These are phyloP conservation scores for Orthosia incerta DNA, from an alignment of 2,888 invertebrate species.

Conservation along the genomic window DNA sequence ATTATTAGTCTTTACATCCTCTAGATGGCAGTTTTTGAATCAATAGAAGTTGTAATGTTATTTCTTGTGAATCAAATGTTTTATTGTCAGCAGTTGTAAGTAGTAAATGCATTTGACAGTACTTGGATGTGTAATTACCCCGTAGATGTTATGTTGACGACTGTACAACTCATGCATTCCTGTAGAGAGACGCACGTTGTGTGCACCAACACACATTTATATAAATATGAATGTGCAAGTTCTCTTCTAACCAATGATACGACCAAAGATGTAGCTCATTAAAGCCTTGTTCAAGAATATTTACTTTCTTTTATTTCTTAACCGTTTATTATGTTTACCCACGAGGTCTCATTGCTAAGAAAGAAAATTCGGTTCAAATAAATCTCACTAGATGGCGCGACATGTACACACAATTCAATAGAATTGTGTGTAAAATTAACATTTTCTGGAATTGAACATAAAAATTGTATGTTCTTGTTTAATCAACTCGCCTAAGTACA, in stretches of 20 bases:
- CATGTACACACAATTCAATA: no score
- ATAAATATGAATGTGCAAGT: constrained; percentile 79
- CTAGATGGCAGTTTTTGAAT: constrained; percentile 40
- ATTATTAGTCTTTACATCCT: constrained; percentile 32
- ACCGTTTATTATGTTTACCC: no score
- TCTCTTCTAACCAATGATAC: constrained; percentile 92
- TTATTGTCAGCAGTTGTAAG: constrained; percentile 54
- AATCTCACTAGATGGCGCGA: no score
- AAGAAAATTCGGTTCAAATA: no score
- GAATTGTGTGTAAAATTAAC: no score
- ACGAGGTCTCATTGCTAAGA: no score
- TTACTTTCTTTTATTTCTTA: constrained; percentile 72
- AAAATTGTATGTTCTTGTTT: no score
- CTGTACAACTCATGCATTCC: constrained; percentile 81
- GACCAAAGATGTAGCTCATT: constrained; percentile 92
- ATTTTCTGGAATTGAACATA: no score
- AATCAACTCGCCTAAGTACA: no score
- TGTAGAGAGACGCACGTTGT: constrained; percentile 72
- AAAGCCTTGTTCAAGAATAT: constrained; percentile 86
- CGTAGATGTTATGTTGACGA: constrained; percentile 64
- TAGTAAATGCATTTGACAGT: constrained; percentile 49
- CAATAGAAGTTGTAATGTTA: constrained; percentile 55
- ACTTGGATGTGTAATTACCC: constrained; percentile 44
- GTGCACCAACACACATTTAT: constrained; percentile 70
- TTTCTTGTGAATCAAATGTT: constrained; percentile 51